Evolutionary conservation across 2,888 invertebrate species (phyloP).

Genomic region (Drosophila anomelani): DNA sequence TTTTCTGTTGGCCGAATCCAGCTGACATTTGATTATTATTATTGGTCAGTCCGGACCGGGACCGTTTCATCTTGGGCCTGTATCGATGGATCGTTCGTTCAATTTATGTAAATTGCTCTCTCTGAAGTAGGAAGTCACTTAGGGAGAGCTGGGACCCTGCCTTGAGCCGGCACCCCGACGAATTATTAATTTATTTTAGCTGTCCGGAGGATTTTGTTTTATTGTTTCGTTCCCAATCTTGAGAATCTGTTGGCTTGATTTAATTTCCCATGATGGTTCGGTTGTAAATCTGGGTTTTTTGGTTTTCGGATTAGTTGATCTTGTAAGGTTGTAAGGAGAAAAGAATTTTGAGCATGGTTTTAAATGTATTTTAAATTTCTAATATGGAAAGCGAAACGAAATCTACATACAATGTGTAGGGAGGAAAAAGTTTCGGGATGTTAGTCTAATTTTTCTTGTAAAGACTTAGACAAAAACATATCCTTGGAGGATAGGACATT

Average conservation of each 20-base stretch:
- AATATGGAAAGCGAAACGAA: background rate
- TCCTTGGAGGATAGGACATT: background rate
- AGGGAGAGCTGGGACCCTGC: conserved; percentile 36
- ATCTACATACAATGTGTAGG: background rate
- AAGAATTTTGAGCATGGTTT: background rate
- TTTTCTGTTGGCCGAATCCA: conserved; percentile 45
- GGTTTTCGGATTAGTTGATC: background rate
- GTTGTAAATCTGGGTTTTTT: conserved; percentile 9
- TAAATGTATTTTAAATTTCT: background rate
- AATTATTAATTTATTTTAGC: conserved; percentile 73
- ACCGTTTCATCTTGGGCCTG: conserved; percentile 66
- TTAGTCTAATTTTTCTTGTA: background rate
- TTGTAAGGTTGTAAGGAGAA: conserved; percentile 4
- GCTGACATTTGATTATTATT: conserved; percentile 59
- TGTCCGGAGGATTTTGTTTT: conserved; percentile 51
- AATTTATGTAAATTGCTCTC: conserved; percentile 76
- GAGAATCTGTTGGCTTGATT: conserved; percentile 24
- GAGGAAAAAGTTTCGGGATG: background rate
- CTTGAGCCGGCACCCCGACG: conserved; percentile 56
- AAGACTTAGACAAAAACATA: background rate
- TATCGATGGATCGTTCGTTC: conserved; percentile 41
- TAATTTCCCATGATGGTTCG: conserved; percentile 28
- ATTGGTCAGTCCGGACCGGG: conserved; percentile 51
- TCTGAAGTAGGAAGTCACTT: conserved; percentile 73
- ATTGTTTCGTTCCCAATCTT: conserved; percentile 26